phyloP scores from a whole-genome alignment of 2,888 invertebrate species.

The Atrina japonica region DNA sequence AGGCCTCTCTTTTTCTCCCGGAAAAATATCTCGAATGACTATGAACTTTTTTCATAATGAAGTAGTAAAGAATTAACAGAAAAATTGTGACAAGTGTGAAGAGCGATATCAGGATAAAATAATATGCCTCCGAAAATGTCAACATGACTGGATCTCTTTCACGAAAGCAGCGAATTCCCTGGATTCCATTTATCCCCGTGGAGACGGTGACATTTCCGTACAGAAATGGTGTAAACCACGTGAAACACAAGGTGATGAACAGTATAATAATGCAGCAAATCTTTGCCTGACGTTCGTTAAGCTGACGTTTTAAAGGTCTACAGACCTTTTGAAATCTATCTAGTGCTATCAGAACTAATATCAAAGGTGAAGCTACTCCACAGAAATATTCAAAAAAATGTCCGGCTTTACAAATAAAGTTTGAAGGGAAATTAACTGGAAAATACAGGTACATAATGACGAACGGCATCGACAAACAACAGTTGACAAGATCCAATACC shows the following conservation, averaged over 20 bases:
- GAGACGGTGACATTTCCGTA: constrained; percentile 16
- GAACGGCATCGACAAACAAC: constrained; percentile 50
- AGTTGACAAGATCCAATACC: constrained; percentile 50
- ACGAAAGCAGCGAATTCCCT: constrained; percentile 20
- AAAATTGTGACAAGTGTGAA: constrained; percentile 28
- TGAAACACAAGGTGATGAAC: constrained; percentile 13
- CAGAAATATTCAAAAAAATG: constrained; percentile 44
- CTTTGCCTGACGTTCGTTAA: constrained; percentile 22
- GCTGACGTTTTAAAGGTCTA: constrained; percentile 51
- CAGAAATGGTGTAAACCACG: constrained; percentile 22
- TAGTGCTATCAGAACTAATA: constrained; percentile 61
- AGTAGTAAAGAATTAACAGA: constrained; percentile 24
- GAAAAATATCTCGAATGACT: constrained; percentile 26
- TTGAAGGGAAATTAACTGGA: constrained; percentile 44
- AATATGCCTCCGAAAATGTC: constrained; percentile 22
- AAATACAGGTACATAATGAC: constrained; percentile 51
- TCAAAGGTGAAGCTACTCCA: constrained; percentile 54
- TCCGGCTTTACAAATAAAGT: constrained; percentile 44
- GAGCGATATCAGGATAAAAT: constrained; percentile 19
- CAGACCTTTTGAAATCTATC: constrained; percentile 69
- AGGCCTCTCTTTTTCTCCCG: not conserved
- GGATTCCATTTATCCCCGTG: not conserved
- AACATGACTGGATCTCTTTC: not conserved
- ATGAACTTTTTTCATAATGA: constrained; percentile 29
- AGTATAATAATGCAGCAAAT: constrained; percentile 22